Base-by-base conservation (phyloP, 2,797 vertebrate genomes). In the Silurus aristotelis region DNA sequence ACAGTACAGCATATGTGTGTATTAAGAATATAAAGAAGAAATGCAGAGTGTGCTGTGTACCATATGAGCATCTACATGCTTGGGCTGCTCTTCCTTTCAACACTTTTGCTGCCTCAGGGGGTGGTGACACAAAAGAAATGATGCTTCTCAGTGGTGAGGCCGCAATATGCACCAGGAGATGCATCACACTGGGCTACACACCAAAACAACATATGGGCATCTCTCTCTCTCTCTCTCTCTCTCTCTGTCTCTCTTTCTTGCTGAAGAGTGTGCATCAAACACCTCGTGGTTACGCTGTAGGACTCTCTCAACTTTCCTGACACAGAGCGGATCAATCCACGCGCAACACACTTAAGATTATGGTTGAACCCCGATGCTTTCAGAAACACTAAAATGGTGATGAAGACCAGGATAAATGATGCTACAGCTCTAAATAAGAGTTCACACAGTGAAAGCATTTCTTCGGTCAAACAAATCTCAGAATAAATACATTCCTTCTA, bases 71-170 rank as follows among this genome's bases (percentile, higher is more conserved):
- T 83, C 80, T 81, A 80, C 58, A 84, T 56, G 72, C 60, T 10
- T 78, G 63, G 58, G 17, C 63, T 86, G 81, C 48, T 55, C 68
- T 46, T 85, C 22, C 71, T 63, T 73, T 79, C 71, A 78, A 48
- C 67, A 83, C 31, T 83, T 10, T 52, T 84, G 81, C 89, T 88
- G 85, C 89, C 86, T 89, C 88, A 80, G 86, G 87, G 85, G 85
- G 82, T 89, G 88, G 86, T 87, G 89, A 89, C 87, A 88, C 88
- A 89, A 82, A 90, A 87, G 87, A 91, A 90, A 90, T 87, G 80
- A 90, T 88, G 79, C 86, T 84, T 89, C 82, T 90, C 81, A 77
- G 70, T 25, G 48, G 84, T 66, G 60, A 82, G 82, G 78, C 78
- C 81, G 84, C 89, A 87, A 88, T 82, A 85, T 87, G 75, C 87